Evolutionary conservation across 2,888 invertebrate genomes (phyloP).

Genomic region (Panzeria rudis): DNA sequence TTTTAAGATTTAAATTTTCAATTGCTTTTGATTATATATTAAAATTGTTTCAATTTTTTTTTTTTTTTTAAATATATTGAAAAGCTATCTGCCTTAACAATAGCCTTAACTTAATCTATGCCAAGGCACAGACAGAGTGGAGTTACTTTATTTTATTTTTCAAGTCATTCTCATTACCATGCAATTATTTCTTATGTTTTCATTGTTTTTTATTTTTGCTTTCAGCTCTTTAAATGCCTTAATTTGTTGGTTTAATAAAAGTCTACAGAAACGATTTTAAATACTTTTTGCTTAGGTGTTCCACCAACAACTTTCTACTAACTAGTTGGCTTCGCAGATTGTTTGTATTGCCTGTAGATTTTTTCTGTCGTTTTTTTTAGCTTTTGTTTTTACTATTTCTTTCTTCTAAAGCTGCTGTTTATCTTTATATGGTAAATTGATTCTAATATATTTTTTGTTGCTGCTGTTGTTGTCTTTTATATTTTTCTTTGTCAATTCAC

Average conservation of each 20-base stretch:
- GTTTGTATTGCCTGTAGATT: conserved; percentile 16
- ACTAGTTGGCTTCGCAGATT: conserved; percentile 18
- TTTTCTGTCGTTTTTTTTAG: background rate
- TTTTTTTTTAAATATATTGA: background rate
- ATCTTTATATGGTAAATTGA: conserved; percentile 71
- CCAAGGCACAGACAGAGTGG: background rate
- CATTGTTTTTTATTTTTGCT: conserved; percentile 1
- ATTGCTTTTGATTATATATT: conserved; percentile 23
- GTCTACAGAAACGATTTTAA: conserved; percentile 4
- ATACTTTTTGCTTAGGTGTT: conserved; percentile 59
- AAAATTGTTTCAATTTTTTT: conserved; percentile 26
- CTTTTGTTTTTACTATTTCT: background rate
- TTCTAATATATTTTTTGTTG: conserved; percentile 67
- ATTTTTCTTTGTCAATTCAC: conserved; percentile 68
- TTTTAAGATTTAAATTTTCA: background rate
- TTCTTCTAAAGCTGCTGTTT: conserved; percentile 24
- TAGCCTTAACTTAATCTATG: conserved; percentile 24
- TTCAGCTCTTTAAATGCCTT: conserved; percentile 60
- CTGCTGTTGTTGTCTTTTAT: conserved; percentile 24
- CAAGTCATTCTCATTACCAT: conserved; percentile 58
- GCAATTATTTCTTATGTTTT: conserved; percentile 66
- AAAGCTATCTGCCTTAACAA: background rate
- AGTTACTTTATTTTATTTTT: background rate
- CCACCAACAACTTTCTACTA: conserved; percentile 58
- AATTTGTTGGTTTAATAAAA: conserved; percentile 55